A percentile compares a stretch with the other conserved stretches of the same genome.
phyloP scores from a whole-genome alignment of 2,888 invertebrate genomes.

The Ophion obscuratus region DNA sequence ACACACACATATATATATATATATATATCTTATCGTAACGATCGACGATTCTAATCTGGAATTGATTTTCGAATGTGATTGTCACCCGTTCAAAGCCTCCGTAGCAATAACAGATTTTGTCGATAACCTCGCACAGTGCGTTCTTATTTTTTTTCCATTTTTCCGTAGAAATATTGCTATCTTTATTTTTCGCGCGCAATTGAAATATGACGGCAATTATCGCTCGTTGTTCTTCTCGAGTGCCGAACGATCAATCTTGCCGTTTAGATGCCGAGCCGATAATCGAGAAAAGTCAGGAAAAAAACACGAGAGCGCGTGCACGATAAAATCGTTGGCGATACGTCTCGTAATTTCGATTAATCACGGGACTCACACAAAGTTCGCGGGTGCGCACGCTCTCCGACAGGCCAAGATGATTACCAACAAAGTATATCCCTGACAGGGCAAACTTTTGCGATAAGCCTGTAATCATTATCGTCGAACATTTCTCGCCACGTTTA shows the following conservation, averaged over 20 bases:
- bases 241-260: slow-evolving; percentile 17
- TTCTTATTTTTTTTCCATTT: too few species aligned
- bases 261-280: slow-evolving; percentile 7
- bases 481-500: neutral
- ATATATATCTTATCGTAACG: too few species aligned
- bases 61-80: too few species aligned
- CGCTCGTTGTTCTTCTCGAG: slow-evolving; percentile 12
- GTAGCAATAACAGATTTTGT: too few species aligned
- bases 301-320: slow-evolving; percentile 7
- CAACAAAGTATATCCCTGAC: slow-evolving; percentile 19
- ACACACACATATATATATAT: too few species aligned
- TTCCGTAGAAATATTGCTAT: neutral
- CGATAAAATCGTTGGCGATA: slow-evolving; percentile 36
- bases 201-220: neutral
- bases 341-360: slow-evolving; percentile 25
- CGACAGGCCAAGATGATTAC: neutral
- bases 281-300: slow-evolving; percentile 14
- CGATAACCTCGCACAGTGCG: too few species aligned
- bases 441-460: slow-evolving; percentile 15
- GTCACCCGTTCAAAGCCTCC: too few species aligned
- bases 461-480: neutral
- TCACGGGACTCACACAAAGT: slow-evolving; percentile 1
- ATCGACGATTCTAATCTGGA: too few species aligned
- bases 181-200: too few species aligned
- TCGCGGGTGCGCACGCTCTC: too few species aligned